Evolutionary conservation across 2,888 invertebrate genomes (phyloP).

Genomic region (Harpalus rubripes): DNA sequence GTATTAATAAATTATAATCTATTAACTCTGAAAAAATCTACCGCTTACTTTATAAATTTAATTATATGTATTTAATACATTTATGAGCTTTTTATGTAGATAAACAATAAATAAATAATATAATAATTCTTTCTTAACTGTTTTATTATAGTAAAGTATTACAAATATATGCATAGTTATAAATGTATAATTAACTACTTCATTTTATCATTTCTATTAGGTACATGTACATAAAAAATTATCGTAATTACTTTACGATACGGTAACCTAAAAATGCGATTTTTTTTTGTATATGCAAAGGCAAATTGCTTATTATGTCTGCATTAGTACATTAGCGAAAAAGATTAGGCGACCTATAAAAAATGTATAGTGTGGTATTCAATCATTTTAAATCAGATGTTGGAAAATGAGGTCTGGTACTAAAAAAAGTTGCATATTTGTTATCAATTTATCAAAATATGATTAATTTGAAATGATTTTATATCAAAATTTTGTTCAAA

Average conservation of each 20-base stretch:
- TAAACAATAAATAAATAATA: neutral
- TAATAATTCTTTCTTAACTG: slow-evolving; percentile 10
- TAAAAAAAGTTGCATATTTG: neutral
- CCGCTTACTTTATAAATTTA: neutral
- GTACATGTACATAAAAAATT: slow-evolving; percentile 2
- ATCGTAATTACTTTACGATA: slow-evolving; percentile 10
- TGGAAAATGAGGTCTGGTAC: no score
- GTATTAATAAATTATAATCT: no score
- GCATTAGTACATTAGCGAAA: neutral
- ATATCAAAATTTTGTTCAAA: no score
- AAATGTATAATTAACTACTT: slow-evolving; percentile 25
- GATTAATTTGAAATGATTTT: no score
- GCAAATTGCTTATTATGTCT: neutral
- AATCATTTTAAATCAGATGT: no score
- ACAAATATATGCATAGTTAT: slow-evolving; percentile 3
- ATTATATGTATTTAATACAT: neutral
- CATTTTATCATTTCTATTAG: slow-evolving; percentile 13
- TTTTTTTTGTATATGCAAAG: no score
- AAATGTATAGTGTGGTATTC: neutral
- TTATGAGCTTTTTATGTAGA: neutral
- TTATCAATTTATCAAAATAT: no score
- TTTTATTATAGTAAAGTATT: slow-evolving; percentile 9
- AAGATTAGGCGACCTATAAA: neutral
- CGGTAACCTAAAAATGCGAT: slow-evolving; percentile 13
- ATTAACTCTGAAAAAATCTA: neutral